Evolutionary conservation across 2,888 invertebrate species (phyloP).

Genomic region (Dynastes grantii): DNA sequence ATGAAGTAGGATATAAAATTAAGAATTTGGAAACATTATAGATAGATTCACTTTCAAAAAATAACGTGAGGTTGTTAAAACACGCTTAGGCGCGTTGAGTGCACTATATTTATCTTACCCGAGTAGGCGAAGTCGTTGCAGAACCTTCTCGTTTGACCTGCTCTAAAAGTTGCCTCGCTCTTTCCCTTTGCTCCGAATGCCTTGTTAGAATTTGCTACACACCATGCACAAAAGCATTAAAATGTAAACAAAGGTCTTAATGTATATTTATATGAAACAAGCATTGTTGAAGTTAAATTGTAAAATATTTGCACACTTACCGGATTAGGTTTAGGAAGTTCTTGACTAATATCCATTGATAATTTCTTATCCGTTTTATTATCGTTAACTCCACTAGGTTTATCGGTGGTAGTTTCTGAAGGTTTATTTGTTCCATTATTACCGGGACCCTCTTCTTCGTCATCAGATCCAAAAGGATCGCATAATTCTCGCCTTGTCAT

Average conservation of each 20-base stretch:
- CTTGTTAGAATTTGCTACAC: slow-evolving; percentile 83
- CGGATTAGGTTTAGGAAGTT: slow-evolving; percentile 67
- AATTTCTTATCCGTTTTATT: slow-evolving; percentile 44
- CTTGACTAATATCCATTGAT: slow-evolving; percentile 59
- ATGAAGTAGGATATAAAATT: too few relatives aligned
- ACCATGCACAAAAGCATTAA: slow-evolving; percentile 62
- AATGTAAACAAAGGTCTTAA: slow-evolving; percentile 48
- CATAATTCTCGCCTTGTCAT: slow-evolving; percentile 90
- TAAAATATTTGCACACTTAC: slow-evolving; percentile 61
- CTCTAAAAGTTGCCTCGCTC: slow-evolving; percentile 87
- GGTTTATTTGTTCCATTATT: slow-evolving; percentile 57
- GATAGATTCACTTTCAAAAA: too few relatives aligned
- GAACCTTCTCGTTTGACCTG: slow-evolving; percentile 79
- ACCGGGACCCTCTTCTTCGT: slow-evolving; percentile 75
- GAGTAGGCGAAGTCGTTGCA: slow-evolving; percentile 68
- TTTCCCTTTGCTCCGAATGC: slow-evolving; percentile 88
- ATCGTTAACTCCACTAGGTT: neutral
- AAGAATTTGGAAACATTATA: too few relatives aligned
- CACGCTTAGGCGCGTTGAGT: neutral
- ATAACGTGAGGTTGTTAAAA: neutral
- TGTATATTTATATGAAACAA: slow-evolving; percentile 11
- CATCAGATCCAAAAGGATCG: slow-evolving; percentile 94
- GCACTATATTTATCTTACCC: slow-evolving; percentile 66
- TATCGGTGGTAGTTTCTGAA: slow-evolving; percentile 61
- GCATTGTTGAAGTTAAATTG: neutral